Evolutionary conservation across 2,888 invertebrate genomes (phyloP), one percentile per base, ranked within the genome.

Genomic region (Oscheius sp.): DNA sequence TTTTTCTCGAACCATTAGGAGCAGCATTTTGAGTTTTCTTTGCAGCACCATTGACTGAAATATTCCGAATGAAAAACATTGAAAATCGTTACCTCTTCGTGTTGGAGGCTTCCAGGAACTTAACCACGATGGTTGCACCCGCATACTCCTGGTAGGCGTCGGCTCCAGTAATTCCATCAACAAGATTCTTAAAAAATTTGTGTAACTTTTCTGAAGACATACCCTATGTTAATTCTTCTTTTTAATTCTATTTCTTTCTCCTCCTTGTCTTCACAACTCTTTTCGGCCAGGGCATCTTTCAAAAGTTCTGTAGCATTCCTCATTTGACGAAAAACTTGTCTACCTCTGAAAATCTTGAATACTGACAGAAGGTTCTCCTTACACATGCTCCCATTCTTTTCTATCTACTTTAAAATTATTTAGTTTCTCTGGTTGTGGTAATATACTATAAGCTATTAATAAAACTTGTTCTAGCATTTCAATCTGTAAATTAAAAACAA

Each of bases 221-320:
- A 56, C 56, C 56, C 56, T 2, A 56, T 56, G 22, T 56, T 56
- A 6, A 32, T 17, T 24, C 36, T 17, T 36, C 36, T 17, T 38
- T 33, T 30, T 38, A 36, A 24, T n/a, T 32, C 17, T 9, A 22
- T 3, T 20, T 32, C n/a, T 22, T 56, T 56, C 1, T n/a, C 56
- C 14, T 56, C 36, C 22, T 38, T 33, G 2, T 56, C 20, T 14
- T 6, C 12, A 8, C 56, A 56, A n/a, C 9, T 5, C 22, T 56
- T 36, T 5, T 33, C 20, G 22, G 36, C 38, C 36, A 56, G 14
- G 2, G 36, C 56, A 12, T 32, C 20, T 20, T 56, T 56, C 33
- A 56, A 56, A 17, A 20, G 12, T 14, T 36, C 56, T 0, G 56
- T 36, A 2, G n/a, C 33, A 12, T 32, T 30, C 24, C 33, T 56